Base-by-base conservation (phyloP, 1,140 invertebrate genomes). In the Lanistes nyassanus region DNA sequence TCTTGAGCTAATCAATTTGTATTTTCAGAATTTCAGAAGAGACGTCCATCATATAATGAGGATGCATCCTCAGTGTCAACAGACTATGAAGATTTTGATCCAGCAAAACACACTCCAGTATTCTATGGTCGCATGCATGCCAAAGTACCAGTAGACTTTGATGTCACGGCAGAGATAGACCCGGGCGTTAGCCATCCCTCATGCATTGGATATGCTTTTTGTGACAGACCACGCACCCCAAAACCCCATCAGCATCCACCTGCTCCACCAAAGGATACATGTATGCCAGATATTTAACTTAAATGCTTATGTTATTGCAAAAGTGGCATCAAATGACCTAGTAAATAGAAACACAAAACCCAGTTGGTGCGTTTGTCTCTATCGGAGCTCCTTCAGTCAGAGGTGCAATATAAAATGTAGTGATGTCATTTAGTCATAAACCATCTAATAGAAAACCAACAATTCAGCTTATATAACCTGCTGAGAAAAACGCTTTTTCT, bases 111-210 rank as follows among this genome's bases (percentile, higher is more conserved):
- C 71, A 82, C 83, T 67, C 87, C 89, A 13, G 86, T 87, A 4
- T 89, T 90, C 74, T 89, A 85, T 84, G 88, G 88, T 11, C 82
- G 80, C 29, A 86, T 88, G 84, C 83, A 86, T 74, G 68, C 81
- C 29, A 74, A 60, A 11, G 75, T 89, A 26, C n/a, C 65, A 13
- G 58, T 68, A 47, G 84, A 88, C 80, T 76, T 37, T 26, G 82
- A 87, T 72, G 47, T 77, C 7, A 47, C 76, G 39, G 77, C 78
- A 66, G 88, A 88, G 19, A 69, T 88, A 70, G 85, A 89, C 81
- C 58, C 80, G 23, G 71, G 85, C 21, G 74, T 78, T 23, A 83
- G 77, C 62, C 88, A 89, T 79, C 87, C 88, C 11, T 83, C 88
- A n/a, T 85, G 84, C 75, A 73, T 86, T 26, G 88, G 88, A 21